phyloP scores from a whole-genome alignment of 35 echinoderm and acorn worm species.

The Ptychodera flava region DNA sequence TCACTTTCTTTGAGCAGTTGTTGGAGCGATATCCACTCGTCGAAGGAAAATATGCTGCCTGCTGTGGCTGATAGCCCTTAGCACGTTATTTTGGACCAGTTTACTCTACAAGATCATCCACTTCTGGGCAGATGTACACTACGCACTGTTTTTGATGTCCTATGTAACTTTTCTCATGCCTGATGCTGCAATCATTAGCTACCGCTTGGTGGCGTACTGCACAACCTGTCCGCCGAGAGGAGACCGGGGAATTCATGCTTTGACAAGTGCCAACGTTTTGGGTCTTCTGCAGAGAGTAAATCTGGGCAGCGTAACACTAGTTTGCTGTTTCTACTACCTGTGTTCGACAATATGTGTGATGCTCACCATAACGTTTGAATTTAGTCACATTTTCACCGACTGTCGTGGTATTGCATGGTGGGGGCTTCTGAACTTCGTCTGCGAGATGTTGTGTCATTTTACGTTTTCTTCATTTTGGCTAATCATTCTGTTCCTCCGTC shows the following conservation, averaged over 20 bases:
- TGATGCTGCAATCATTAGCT: not conserved
- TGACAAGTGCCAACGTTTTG: not conserved
- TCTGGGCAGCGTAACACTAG: not conserved
- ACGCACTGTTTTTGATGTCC: not conserved
- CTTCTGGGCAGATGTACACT: not conserved
- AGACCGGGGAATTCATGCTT: not conserved
- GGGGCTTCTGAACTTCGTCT: not conserved
- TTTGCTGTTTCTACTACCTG: not conserved
- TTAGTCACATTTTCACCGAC: not conserved
- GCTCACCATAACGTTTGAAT: not conserved
- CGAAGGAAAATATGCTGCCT: not conserved
- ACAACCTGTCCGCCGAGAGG: not conserved
- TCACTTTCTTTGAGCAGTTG: too few species aligned
- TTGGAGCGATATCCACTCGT: too few species aligned
- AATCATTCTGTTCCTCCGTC: not conserved
- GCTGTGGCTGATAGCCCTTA: not conserved
- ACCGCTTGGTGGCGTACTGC: not conserved
- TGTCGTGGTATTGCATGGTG: not conserved
- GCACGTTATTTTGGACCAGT: not conserved
- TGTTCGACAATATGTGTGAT: not conserved
- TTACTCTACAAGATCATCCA: not conserved
- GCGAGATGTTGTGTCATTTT: not conserved
- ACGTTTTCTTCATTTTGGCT: not conserved
- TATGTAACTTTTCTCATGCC: not conserved
- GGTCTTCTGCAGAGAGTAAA: not conserved